phyloP scores from a whole-genome alignment of 2,113 vertebrate genomes.

The Poeciliopsis prolifica region DNA sequence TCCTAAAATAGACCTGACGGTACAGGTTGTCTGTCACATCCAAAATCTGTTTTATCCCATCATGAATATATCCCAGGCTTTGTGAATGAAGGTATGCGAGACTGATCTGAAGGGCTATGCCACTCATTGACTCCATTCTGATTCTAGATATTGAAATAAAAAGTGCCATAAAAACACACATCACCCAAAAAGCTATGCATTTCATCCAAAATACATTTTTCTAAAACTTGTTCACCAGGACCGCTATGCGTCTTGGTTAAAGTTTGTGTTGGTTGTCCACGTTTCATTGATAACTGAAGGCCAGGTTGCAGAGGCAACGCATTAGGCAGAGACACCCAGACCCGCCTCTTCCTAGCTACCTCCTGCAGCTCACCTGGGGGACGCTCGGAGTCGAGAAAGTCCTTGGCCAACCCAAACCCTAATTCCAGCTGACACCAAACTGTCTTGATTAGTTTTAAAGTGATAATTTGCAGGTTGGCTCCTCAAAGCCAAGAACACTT shows the following conservation, averaged over 20 bases:
- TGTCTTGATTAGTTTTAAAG: background rate
- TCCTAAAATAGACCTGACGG: background rate
- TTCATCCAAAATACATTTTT: conserved; percentile 2
- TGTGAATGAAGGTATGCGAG: conserved; percentile 13
- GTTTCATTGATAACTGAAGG: background rate
- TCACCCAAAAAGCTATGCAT: conserved; percentile 44
- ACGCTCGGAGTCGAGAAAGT: background rate
- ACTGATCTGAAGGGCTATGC: conserved; percentile 70
- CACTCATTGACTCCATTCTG: background rate
- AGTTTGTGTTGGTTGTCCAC: background rate
- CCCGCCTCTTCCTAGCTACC: background rate
- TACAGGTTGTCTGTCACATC: background rate
- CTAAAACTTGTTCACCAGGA: background rate
- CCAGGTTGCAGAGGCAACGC: background rate
- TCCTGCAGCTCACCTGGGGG: background rate
- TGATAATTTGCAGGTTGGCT: background rate
- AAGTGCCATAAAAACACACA: conserved; percentile 38
- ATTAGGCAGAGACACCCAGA: background rate
- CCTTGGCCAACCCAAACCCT: background rate
- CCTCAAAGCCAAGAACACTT: too few species aligned
- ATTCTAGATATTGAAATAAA: background rate
- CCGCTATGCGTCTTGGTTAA: background rate
- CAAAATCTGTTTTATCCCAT: background rate
- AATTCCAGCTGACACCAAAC: background rate
- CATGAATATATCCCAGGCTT: background rate